Evolutionary conservation across 2,888 invertebrate genomes (phyloP), one percentile per base, ranked within the genome.

Genomic region (Sarcophaga subvicina): DNA sequence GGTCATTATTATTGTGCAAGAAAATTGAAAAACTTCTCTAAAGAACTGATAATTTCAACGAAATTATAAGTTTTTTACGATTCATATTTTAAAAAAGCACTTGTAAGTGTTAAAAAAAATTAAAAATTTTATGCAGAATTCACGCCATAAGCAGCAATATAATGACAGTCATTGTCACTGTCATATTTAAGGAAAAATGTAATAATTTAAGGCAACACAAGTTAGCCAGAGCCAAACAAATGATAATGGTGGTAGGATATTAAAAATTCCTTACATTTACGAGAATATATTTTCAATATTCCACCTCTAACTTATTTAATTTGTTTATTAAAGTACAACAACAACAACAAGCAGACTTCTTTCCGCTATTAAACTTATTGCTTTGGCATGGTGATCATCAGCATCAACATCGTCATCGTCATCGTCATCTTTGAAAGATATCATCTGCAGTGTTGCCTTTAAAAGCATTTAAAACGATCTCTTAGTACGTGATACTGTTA

Each of bases 401-500:
- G 17, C 10, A 10, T 3, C 45, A 11, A n/a, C 3, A 1, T 45
- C 17, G 10, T 67, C 17, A 10, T 37, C 37, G 5, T 37, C 1
- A 62, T 10, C 22, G 22, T 20, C 73, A 45, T n/a, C 70, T 37
- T 25, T 14, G 6, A 70, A 81, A 75, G 88, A 82, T 80, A 86
- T 87, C 79, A 79, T 85, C 86, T 69, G 75, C 54, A 54, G 54
- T 17, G 12, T 54, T 49, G 67, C 59, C 76, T 71, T 81, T 79
- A 87, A 80, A 83, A 73, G 80, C 85, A 86, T 88, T 89, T 87
- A 85, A 89, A 89, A 89, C 90, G 91, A 90, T 91, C 90, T 89
- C 90, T 14, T 88, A 84, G 90, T 91, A 92, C 92, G 92, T 92
- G 92, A 92, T 92, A 92, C 91, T 92, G 91, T 92, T 92, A 92